Evolutionary conservation across 2,797 vertebrate species (phyloP).

Genomic region (Melanotaenia parkinsoni): DNA sequence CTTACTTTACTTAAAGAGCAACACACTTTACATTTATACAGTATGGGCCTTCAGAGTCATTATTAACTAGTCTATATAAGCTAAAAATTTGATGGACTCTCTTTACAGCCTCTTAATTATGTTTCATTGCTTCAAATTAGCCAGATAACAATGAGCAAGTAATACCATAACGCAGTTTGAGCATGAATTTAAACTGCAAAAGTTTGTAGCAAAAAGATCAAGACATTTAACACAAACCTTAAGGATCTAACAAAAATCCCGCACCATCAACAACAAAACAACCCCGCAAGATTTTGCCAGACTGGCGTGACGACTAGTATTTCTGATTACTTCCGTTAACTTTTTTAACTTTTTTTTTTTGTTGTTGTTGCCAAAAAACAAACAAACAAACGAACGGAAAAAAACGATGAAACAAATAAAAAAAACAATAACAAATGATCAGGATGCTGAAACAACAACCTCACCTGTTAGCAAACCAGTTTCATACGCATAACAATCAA

Average conservation of each 20-base stretch:
- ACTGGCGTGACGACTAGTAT: background rate
- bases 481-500: background rate
- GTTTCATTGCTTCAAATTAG: background rate
- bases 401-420: too few relatives aligned
- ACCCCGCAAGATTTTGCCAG: background rate
- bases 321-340: background rate
- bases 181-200: background rate
- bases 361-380: too few relatives aligned
- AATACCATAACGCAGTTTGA: background rate
- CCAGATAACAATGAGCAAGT: background rate
- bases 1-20: background rate
- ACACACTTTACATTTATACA: background rate
- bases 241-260: background rate
- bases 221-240: background rate
- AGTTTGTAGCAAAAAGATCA: background rate
- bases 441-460: background rate
- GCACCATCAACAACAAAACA: background rate
- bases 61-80: background rate
- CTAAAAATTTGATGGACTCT: background rate
- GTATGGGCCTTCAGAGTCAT: background rate
- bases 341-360: background rate
- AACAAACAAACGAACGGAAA: too few relatives aligned
- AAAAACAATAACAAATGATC: background rate
- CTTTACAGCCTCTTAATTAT: background rate
- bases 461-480: slow-evolving; percentile 21